These are phyloP conservation scores for Sminthopsis crassicaudata DNA, from an alignment of 2,113 vertebrate species.

Conservation along the genomic window DNA sequence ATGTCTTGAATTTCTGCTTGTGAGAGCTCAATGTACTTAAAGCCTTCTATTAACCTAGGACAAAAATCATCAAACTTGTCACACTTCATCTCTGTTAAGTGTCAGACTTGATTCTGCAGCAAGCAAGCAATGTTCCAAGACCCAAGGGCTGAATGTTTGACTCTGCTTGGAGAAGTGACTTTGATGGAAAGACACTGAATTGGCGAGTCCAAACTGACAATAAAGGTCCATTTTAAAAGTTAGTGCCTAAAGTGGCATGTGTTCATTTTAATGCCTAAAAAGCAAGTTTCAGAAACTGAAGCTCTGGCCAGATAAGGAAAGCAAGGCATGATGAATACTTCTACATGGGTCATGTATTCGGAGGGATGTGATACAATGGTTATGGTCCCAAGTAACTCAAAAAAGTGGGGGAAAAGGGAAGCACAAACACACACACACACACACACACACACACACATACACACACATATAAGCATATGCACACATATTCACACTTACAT, in stretches of 20 bases:
- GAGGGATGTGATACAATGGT: slow-evolving; percentile 27
- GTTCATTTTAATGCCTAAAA: slow-evolving; percentile 44
- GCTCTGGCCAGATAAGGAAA: slow-evolving; percentile 6
- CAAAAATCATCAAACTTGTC: not conserved
- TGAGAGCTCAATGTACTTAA: not conserved
- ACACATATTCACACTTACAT: too few species aligned
- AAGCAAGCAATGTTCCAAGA: not conserved
- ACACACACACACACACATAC: too few species aligned
- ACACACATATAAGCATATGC: too few species aligned
- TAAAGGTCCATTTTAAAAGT: slow-evolving; percentile 27
- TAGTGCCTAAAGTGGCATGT: not conserved
- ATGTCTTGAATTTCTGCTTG: not conserved
- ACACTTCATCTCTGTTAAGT: slow-evolving; percentile 12
- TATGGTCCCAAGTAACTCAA: slow-evolving; percentile 7
- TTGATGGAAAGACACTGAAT: not conserved
- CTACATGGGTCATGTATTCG: not conserved
- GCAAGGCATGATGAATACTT: slow-evolving; percentile 17
- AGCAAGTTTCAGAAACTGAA: slow-evolving; percentile 40
- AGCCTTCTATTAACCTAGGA: not conserved
- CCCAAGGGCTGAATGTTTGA: not conserved
- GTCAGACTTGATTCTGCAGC: not conserved
- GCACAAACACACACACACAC: not conserved
- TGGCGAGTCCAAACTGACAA: not conserved
- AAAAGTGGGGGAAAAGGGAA: not conserved
- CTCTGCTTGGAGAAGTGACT: slow-evolving; percentile 14